phyloP scores from a whole-genome alignment of 2,113 vertebrate genomes.

The Scomber scombrus region DNA sequence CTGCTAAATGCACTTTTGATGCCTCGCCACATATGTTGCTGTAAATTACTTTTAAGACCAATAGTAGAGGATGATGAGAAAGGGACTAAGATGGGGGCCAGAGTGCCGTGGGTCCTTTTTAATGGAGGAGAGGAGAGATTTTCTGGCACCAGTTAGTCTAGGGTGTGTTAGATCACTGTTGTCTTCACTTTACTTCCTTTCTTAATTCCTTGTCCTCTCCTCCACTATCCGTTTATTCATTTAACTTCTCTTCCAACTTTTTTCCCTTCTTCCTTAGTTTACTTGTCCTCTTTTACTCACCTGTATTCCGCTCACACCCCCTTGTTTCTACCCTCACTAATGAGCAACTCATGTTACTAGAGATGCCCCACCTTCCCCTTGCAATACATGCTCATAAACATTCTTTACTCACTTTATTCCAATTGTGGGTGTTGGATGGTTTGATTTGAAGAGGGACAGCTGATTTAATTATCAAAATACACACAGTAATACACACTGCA shows the following conservation, averaged over 20 bases:
- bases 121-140: constrained; percentile 53
- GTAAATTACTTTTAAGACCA: constrained; percentile 79
- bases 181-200: constrained; percentile 5
- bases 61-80: constrained; percentile 54
- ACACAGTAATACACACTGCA: not conserved
- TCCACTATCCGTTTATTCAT: not conserved
- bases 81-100: constrained; percentile 38
- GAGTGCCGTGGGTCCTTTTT: constrained; percentile 56
- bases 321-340: not conserved
- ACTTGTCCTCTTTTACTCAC: not conserved
- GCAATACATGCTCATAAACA: constrained; percentile 15
- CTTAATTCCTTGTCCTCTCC: not conserved
- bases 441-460: constrained; percentile 21
- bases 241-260: not conserved
- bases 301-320: not conserved
- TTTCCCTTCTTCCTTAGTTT: not conserved
- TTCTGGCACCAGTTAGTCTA: constrained; percentile 56
- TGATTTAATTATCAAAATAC: not conserved
- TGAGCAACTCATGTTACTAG: not conserved
- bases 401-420: constrained; percentile 30
- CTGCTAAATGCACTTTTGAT: constrained; percentile 83
- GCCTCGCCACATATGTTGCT: constrained; percentile 73
- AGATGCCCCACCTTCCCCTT: not conserved
- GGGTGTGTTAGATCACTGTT: constrained; percentile 21
- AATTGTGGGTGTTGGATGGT: constrained; percentile 19